These are phyloP conservation scores for Limonius californicus DNA, from an alignment of 1,140 invertebrate genomes.

Conservation along the genomic window DNA sequence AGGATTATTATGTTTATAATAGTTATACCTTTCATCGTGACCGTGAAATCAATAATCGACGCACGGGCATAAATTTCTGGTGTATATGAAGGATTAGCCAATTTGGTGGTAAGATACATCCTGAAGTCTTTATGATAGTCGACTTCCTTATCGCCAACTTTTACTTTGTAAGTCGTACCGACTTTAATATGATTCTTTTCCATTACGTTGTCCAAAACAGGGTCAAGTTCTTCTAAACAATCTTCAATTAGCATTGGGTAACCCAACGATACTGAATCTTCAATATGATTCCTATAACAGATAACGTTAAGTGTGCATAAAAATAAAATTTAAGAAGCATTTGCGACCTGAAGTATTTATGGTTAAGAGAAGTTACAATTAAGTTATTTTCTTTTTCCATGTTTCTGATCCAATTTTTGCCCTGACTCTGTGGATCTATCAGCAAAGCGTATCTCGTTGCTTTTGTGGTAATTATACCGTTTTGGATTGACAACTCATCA, in stretches of 20 bases:
- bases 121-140: slow-evolving; percentile 76
- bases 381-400: slow-evolving; percentile 75
- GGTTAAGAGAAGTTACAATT: slow-evolving; percentile 55
- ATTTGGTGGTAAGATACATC: slow-evolving; percentile 88
- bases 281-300: slow-evolving; percentile 69
- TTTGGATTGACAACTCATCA: slow-evolving; percentile 88
- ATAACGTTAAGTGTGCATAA: not conserved
- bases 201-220: slow-evolving; percentile 81
- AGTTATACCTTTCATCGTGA: slow-evolving; percentile 75
- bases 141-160: slow-evolving; percentile 85
- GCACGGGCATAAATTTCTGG: slow-evolving; percentile 86
- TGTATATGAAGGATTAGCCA: slow-evolving; percentile 85
- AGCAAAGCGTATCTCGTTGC: slow-evolving; percentile 79
- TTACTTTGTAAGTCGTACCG: slow-evolving; percentile 74
- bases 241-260: slow-evolving; percentile 85
- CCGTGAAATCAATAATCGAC: slow-evolving; percentile 92
- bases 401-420: slow-evolving; percentile 88
- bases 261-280: slow-evolving; percentile 81
- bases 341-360: slow-evolving; percentile 58
- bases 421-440: slow-evolving; percentile 91
- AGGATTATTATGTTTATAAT: too few species aligned
- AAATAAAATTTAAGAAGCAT: too few species aligned
- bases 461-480: slow-evolving; percentile 89
- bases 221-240: slow-evolving; percentile 84
- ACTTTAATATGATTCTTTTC: slow-evolving; percentile 87